phyloP scores from a whole-genome alignment of 2,888 invertebrate genomes.

The Monopis laevigella region DNA sequence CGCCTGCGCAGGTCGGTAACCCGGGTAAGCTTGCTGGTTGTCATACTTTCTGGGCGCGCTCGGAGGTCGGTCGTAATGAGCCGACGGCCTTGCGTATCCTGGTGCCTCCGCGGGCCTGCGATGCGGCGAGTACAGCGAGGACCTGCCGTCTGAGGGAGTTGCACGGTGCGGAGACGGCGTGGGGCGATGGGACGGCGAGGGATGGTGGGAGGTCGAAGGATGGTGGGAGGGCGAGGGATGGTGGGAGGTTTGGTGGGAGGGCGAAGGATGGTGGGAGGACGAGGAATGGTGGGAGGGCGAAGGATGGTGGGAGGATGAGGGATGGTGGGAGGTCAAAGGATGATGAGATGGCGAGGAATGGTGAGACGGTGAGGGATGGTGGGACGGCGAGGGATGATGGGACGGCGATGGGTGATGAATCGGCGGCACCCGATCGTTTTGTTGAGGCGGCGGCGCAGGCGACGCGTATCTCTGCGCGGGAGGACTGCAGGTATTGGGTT shows the following conservation, averaged over 20 bases:
- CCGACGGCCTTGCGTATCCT: conserved; percentile 34
- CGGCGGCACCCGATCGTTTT: conserved; percentile 57
- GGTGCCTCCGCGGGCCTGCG: conserved; percentile 34
- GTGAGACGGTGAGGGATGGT: too few species aligned
- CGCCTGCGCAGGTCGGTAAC: conserved; percentile 40
- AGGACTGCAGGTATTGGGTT: conserved; percentile 37
- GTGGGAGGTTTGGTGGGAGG: background rate
- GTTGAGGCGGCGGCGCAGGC: conserved; percentile 41
- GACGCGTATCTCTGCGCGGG: conserved; percentile 42
- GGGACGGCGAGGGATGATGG: too few species aligned
- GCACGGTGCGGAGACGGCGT: conserved; percentile 33
- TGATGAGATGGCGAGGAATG: too few species aligned
- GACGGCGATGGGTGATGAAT: conserved; percentile 47
- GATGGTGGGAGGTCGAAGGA: background rate
- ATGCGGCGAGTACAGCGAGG: conserved; percentile 35
- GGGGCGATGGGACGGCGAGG: too few species aligned
- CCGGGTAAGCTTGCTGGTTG: conserved; percentile 53
- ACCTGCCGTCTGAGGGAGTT: conserved; percentile 28
- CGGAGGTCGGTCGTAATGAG: conserved; percentile 43
- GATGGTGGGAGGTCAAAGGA: background rate
- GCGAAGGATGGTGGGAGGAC: too few species aligned
- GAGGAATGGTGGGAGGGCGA: too few species aligned
- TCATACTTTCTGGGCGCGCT: conserved; percentile 48
- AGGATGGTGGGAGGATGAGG: too few species aligned
- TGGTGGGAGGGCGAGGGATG: too few species aligned